Evolutionary conservation across 2,113 vertebrate species (phyloP).

Genomic region (human): GRCh38 chr13:50445501-50446000

Average conservation of each 20-base stretch:
- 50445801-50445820: slow-evolving; percentile 26
- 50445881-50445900: slow-evolving; percentile 7
- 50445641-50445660: not conserved
- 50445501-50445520: slow-evolving; percentile 48
- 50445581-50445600: slow-evolving; percentile 23
- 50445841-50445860: slow-evolving; percentile 42
- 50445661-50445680: slow-evolving; percentile 45
- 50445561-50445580: slow-evolving; percentile 35
- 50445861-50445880: slow-evolving; percentile 29
- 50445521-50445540: slow-evolving; percentile 27
- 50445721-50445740: not conserved
- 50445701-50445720: slow-evolving; percentile 28
- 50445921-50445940: slow-evolving; percentile 61
- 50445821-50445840: slow-evolving; percentile 38
- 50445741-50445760: not conserved
- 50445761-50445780: not conserved
- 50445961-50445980: not conserved
- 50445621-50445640: not conserved
- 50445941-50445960: not conserved
- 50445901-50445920: slow-evolving; percentile 46
- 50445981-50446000: slow-evolving; percentile 25
- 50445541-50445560: slow-evolving; percentile 29
- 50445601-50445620: slow-evolving; percentile 22
- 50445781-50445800: not conserved
- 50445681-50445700: slow-evolving; percentile 26